A percentile compares a stretch with the other conserved stretches of the same genome.
These are phyloP conservation scores for Oryzias javanicus DNA, from an alignment of 2,113 vertebrate species.

Conservation along the genomic window DNA sequence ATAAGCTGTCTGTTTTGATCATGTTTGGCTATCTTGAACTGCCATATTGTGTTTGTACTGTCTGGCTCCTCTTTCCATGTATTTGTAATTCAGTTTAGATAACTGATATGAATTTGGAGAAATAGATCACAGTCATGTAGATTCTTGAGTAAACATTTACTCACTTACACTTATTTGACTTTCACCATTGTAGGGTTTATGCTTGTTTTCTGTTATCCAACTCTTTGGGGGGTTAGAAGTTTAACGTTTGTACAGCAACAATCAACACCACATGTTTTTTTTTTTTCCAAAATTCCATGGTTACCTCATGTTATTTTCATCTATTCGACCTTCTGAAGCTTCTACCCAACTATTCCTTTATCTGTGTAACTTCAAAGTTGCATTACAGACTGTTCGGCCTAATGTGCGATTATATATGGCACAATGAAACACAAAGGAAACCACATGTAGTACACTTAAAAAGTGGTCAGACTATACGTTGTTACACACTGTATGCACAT, in stretches of 20 bases:
- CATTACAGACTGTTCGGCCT: slow-evolving; percentile 63
- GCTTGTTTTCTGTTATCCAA: slow-evolving; percentile 41
- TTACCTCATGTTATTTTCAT: slow-evolving; percentile 19
- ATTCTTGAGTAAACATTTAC: slow-evolving; percentile 40
- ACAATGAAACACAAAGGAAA: slow-evolving; percentile 57
- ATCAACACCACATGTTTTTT: slow-evolving; percentile 11
- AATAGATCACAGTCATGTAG: slow-evolving; percentile 32
- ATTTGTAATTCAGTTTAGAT: slow-evolving; percentile 25
- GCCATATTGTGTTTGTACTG: slow-evolving; percentile 30
- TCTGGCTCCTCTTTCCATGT: slow-evolving; percentile 12
- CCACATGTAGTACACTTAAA: slow-evolving; percentile 61
- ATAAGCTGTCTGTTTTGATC: not conserved
- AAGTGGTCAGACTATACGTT: slow-evolving; percentile 59
- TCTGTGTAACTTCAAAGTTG: slow-evolving; percentile 63
- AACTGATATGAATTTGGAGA: slow-evolving; percentile 6
- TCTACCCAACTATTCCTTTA: slow-evolving; percentile 43
- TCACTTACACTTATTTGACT: slow-evolving; percentile 22
- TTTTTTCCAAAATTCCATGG: slow-evolving; percentile 25
- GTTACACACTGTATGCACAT: slow-evolving; percentile 50
- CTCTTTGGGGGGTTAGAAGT: slow-evolving; percentile 30
- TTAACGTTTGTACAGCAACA: slow-evolving; percentile 28
- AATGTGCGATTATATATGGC: slow-evolving; percentile 69
- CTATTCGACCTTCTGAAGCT: slow-evolving; percentile 42
- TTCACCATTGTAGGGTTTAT: slow-evolving; percentile 37
- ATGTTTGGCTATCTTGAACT: slow-evolving; percentile 5